Base-by-base conservation (phyloP, 2,888 invertebrate genomes). In the Melangyna quadrimaculata region DNA sequence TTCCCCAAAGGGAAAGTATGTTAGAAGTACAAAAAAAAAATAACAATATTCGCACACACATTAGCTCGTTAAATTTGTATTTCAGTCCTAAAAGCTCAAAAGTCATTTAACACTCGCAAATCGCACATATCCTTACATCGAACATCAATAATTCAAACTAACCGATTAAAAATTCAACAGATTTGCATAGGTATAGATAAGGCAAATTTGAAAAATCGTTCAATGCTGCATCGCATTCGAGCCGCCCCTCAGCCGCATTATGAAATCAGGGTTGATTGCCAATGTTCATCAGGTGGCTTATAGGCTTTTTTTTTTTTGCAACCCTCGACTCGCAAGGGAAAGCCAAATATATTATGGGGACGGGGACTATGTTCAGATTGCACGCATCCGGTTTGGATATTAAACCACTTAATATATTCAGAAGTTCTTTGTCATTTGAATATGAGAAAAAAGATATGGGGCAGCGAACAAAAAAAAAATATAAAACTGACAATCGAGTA, bases 61-160 rank as follows among this genome's bases (percentile, higher is more conserved):
- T 75, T 59, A 71, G 17, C 48, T n/a, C 12, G 9, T 27, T 53
- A 27, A 69, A 55, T 40, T 65, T 29, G 48, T 37, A 32, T 74
- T 69, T 43, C 35, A 43, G 59, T 35, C 19, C 61, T n/a, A 45
- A 32, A 45, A 35, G 32, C 61, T 72, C 27, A 72, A 77, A 78
- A 79, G 75, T 75, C 71, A 72, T 72, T 84, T 75, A 84, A 84
- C 84, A 79, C 79, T 59, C 67, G 24, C 55, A 78, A 65, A 45
- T 65, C 74, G 43, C 53, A 22, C 69, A 78, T n/a, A n/a, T 67
- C 67, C 71, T 61, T 55, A 22, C 70, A 57, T 48, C 32, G 29
- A 27, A n/a, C 48, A 88, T 88, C 87, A 88, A 88, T 88, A 87
- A 88, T 88, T 87, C 86, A 88, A 88, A 88, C 87, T 87, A 88